phyloP scores from a whole-genome alignment of 2,888 invertebrate genomes.

The Polydrusus cervinus region DNA sequence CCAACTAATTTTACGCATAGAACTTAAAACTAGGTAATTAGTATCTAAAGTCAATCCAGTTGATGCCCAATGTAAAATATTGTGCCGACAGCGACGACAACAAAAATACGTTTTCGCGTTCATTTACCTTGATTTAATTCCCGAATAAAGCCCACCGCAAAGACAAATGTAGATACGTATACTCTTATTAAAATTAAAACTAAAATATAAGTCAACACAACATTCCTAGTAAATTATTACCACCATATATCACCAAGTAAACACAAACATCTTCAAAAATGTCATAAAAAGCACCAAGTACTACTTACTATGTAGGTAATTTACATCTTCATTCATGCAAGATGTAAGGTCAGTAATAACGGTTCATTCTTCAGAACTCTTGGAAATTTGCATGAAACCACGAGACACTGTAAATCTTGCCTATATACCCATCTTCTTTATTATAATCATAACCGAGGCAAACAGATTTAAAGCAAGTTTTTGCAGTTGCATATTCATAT shows the following conservation, averaged over 20 bases:
- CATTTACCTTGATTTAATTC: too few species aligned
- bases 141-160: too few species aligned
- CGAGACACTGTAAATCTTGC: constrained; percentile 21
- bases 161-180: too few species aligned
- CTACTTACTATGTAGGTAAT: constrained; percentile 14
- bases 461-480: constrained; percentile 11
- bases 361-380: constrained; percentile 25
- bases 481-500: neutral
- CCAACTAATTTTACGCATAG: too few species aligned
- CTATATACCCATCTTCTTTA: constrained; percentile 30
- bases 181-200: too few species aligned
- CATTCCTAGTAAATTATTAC: neutral
- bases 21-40: too few species aligned
- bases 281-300: neutral
- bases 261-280: constrained; percentile 1
- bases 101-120: too few species aligned
- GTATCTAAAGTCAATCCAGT: too few species aligned
- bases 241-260: neutral
- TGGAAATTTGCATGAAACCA: constrained; percentile 27
- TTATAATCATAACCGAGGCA: constrained; percentile 19
- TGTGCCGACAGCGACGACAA: too few species aligned
- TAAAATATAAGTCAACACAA: too few species aligned
- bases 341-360: constrained; percentile 22
- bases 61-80: too few species aligned
- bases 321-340: constrained; percentile 25